Conservation (phyloP, 2,888 invertebrate genomes). For the Nematopogon swammerdamellus region DNA sequence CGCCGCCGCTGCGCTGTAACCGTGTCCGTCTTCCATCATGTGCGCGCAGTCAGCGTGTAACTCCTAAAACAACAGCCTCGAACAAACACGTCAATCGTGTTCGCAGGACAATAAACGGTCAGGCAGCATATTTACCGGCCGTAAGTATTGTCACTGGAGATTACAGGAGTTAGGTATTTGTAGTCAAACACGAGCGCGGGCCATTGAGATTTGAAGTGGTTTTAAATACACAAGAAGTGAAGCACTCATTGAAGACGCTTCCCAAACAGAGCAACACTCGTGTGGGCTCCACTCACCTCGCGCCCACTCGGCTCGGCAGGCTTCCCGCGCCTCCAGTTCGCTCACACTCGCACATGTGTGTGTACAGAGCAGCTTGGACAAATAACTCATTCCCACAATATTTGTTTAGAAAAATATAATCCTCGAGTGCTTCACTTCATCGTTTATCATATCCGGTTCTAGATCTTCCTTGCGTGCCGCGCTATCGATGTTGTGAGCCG, state of each 20-base stretch:
- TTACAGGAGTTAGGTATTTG: conserved; percentile 18
- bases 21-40: too few relatives aligned
- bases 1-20: too few relatives aligned
- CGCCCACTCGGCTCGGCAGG: too few relatives aligned
- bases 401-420: neutral
- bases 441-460: neutral
- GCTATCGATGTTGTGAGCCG: neutral
- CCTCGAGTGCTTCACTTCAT: neutral
- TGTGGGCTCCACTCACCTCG: too few relatives aligned
- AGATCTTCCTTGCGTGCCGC: neutral
- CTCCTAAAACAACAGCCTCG: too few relatives aligned
- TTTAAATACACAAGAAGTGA: conserved; percentile 35
- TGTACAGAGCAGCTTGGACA: neutral
- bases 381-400: neutral
- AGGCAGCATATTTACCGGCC: too few relatives aligned
- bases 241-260: neutral
- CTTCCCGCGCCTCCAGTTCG: too few relatives aligned
- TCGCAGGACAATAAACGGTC: too few relatives aligned
- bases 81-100: too few relatives aligned
- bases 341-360: too few relatives aligned
- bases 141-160: conserved; percentile 33
- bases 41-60: too few relatives aligned
- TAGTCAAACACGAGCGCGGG: conserved; percentile 16
- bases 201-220: conserved; percentile 39
- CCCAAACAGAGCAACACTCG: too few relatives aligned